These are phyloP conservation scores for Pseudonaja textilis DNA, from an alignment of 2,113 vertebrate species.

Conservation along the genomic window DNA sequence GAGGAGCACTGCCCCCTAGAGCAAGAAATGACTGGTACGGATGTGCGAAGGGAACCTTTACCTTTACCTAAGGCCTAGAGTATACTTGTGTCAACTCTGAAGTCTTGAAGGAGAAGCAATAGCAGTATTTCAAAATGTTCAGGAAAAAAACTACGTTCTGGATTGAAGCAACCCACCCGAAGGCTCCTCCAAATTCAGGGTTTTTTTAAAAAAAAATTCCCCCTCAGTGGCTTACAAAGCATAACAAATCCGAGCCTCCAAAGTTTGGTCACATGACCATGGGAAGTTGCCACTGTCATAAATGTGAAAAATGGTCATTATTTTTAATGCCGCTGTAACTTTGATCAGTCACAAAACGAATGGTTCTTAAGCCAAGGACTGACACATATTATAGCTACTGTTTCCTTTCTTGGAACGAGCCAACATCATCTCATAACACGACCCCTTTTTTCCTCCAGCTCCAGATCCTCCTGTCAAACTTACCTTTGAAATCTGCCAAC, in stretches of 20 bases:
- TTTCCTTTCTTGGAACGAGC: neutral
- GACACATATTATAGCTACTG: neutral
- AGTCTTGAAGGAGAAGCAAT: neutral
- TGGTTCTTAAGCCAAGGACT: neutral
- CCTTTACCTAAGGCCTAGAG: neutral
- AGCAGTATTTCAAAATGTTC: neutral
- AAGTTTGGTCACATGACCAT: neutral
- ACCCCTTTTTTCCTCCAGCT: neutral
- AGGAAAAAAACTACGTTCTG: neutral
- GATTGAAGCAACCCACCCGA: neutral
- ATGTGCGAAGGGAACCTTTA: no score
- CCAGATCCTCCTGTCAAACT: neutral
- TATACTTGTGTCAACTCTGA: neutral
- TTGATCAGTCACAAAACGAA: neutral
- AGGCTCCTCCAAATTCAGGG: slow-evolving; percentile 8
- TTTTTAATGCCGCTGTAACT: neutral
- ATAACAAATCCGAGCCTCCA: neutral
- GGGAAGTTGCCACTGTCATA: no score
- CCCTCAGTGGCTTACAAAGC: slow-evolving; percentile 4
- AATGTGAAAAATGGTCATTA: neutral
- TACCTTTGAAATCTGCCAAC: neutral
- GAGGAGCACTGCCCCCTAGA: no score
- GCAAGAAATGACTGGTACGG: no score
- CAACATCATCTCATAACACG: neutral
- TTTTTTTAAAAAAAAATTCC: slow-evolving; percentile 17